phyloP scores from a whole-genome alignment of 2,888 invertebrate species.

The Melieria crassipennis region DNA sequence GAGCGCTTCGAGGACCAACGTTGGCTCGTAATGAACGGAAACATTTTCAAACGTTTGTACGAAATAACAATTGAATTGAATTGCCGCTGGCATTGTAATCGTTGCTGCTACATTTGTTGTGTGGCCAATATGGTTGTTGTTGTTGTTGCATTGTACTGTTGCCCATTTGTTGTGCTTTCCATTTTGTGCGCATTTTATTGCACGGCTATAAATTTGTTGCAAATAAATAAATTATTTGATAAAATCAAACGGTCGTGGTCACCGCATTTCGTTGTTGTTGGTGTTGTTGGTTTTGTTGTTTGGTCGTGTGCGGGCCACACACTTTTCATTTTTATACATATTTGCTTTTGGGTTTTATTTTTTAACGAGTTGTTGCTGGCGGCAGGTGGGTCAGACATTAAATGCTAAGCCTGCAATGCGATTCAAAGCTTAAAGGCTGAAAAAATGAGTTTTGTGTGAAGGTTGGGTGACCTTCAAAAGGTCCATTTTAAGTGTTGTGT shows the following conservation, averaged over 20 bases:
- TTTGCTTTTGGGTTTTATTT: conserved; percentile 2
- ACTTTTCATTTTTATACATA: not conserved
- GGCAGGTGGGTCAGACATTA: not conserved
- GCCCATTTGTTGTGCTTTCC: conserved; percentile 2
- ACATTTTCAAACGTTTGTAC: conserved; percentile 23
- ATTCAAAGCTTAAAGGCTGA: no score
- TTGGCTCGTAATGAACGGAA: conserved; percentile 21
- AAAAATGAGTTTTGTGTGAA: no score
- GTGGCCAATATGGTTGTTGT: not conserved
- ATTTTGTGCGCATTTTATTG: conserved; percentile 16
- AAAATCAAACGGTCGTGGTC: conserved; percentile 26
- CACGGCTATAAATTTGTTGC: conserved; percentile 28
- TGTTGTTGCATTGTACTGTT: not conserved
- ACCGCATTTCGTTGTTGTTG: not conserved
- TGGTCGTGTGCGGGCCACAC: conserved; percentile 13
- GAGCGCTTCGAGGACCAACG: no score
- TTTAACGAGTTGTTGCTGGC: not conserved
- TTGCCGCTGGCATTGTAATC: conserved; percentile 17
- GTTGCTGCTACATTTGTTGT: conserved; percentile 3
- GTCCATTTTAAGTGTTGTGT: no score
- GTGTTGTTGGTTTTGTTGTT: not conserved
- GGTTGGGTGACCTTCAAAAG: no score
- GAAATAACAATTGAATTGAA: conserved; percentile 34
- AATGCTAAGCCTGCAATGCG: not conserved
- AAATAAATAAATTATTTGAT: conserved; percentile 33